Evolutionary conservation across 1,140 invertebrate genomes (phyloP), one percentile per base, ranked within the genome.

Genomic region (Uloborus diversus): DNA sequence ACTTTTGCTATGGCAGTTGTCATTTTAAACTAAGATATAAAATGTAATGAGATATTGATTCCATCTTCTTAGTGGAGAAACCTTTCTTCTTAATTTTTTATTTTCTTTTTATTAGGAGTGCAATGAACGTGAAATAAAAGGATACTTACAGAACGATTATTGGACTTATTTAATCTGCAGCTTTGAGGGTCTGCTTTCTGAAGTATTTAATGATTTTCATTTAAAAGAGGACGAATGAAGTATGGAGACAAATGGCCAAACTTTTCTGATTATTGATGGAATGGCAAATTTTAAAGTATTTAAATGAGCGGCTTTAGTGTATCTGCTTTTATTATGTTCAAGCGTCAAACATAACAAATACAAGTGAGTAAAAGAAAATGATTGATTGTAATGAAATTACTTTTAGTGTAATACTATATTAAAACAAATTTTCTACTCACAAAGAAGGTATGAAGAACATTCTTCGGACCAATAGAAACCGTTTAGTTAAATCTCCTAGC

Each of bases 11-110:
- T 30, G 25, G 7, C 20, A 11, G 30, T 71, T 59, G 53, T 59
- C 68, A 27, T 33, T 53, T 59, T 59, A 71, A 42, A 37, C 53
- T 71, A 30, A 33, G 49, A 71, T 71, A 42, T 71, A 71, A 71
- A 71, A 71, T 32, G 53, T 59, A 71, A 71, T 37, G 53, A 59
- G 35, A 71, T 71, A 59, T 71, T 59, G 27, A 71, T 71, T 71
- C 27, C 30, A 7, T 35, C 30, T 42, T 28, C 33, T 71, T 33
- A 59, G 20, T 20, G 37, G 25, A 71, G n/a, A 33, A 27, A 59
- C 33, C 33, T 71, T 57, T 59, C 11, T n/a, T n/a, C n/a, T n/a
- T n/a, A n/a, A n/a, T n/a, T n/a, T n/a, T 59, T 71, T 42, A 59
- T 59, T 51, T n/a, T 1, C 30, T 56, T 37, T 17, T 71, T 71